Conservation (phyloP, 2,797 vertebrate genomes). For the Catharus ustulatus region DNA sequence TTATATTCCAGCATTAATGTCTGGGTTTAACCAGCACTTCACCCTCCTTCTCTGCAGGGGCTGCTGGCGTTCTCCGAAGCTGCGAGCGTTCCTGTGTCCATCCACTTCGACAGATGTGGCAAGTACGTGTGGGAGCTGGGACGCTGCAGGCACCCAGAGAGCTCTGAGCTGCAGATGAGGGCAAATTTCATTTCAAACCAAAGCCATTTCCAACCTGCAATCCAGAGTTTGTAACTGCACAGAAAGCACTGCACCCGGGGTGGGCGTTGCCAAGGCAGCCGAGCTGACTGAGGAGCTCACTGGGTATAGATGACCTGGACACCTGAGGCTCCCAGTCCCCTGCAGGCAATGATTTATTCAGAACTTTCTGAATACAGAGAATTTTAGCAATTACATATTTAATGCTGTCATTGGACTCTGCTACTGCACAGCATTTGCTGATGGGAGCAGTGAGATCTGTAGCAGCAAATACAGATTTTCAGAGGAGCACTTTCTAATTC, state of each 20-base stretch:
- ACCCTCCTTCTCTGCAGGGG: slow-evolving; percentile 76
- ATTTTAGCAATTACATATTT: not conserved
- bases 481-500: not conserved
- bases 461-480: not conserved
- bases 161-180: not conserved
- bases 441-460: not conserved
- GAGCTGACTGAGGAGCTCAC: not conserved
- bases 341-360: not conserved
- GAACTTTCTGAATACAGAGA: not conserved
- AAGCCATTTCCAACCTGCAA: not conserved
- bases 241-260: too few relatives aligned
- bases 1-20: fast-evolving
- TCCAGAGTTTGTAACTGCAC: not conserved
- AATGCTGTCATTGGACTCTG: not conserved
- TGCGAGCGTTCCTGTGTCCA: slow-evolving; percentile 77
- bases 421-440: not conserved
- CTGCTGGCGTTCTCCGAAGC: slow-evolving; percentile 88
- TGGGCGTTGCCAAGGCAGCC: not conserved
- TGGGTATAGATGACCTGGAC: not conserved
- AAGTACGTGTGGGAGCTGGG: slow-evolving; percentile 77
- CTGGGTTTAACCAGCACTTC: not conserved
- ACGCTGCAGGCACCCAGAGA: not conserved
- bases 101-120: slow-evolving; percentile 85
- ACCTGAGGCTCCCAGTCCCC: not conserved
- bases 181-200: not conserved